Percentiles rank a stretch among this genome's conserved stretches.
Conservation (phyloP, 2,797 vertebrate genomes). For the Clarias fuscus region DNA sequence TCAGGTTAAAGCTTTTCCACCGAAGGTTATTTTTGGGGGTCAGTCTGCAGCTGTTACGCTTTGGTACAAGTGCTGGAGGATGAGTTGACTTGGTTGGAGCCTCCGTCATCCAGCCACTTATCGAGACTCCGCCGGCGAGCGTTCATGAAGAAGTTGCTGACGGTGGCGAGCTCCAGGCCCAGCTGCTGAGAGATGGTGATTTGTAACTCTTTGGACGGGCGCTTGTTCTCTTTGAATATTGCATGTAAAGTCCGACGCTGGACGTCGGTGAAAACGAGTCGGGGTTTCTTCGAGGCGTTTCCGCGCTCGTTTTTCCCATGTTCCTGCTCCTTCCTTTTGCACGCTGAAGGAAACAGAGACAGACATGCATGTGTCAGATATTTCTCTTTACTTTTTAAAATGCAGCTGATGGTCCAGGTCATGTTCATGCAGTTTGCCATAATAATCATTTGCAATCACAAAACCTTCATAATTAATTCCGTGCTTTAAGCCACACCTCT, state of each 20-base stretch:
- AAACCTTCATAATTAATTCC: background rate
- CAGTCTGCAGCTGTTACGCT: conserved; percentile 92
- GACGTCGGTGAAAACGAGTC: conserved; percentile 98
- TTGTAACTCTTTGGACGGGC: conserved; percentile 98
- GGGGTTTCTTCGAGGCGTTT: conserved; percentile 91
- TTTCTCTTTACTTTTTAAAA: background rate
- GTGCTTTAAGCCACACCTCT: background rate
- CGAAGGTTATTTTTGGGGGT: conserved; percentile 82
- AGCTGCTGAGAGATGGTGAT: conserved; percentile 99
- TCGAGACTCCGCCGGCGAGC: conserved; percentile 96
- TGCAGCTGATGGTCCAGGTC: background rate
- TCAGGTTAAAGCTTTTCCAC: conserved; percentile 97
- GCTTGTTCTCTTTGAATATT: conserved; percentile 99
- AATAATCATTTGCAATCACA: background rate
- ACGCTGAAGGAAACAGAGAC: conserved; percentile 76
- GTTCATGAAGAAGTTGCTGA: conserved; percentile 99
- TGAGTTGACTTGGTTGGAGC: conserved; percentile 84
- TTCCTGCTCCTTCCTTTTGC: conserved; percentile 98
- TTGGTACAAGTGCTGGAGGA: conserved; percentile 96
- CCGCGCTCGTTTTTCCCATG: conserved; percentile 89
- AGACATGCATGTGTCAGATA: background rate
- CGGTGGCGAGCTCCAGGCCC: conserved; percentile 95
- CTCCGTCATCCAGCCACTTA: conserved; percentile 98
- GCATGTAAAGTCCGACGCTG: conserved; percentile 98
- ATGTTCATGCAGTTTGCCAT: background rate